Conservation (phyloP, 2,113 vertebrate species). For the Sebastes fasciatus region DNA sequence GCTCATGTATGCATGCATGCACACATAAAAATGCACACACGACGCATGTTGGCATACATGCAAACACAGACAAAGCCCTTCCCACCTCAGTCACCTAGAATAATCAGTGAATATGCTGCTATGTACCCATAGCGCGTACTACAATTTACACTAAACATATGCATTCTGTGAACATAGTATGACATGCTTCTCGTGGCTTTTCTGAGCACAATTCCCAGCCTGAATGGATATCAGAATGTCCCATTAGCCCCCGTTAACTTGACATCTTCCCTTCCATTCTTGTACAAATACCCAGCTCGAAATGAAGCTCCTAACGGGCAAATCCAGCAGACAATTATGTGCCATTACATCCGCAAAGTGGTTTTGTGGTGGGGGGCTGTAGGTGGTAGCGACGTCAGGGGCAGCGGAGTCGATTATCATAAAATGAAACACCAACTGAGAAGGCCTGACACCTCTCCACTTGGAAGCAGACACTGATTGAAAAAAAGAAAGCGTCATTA, state of each 20-base stretch:
- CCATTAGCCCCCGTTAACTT: conserved; percentile 69
- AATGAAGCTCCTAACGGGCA: conserved; percentile 54
- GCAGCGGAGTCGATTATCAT: conserved; percentile 57
- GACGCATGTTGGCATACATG: not conserved
- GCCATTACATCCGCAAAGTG: conserved; percentile 74
- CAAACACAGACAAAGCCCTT: conserved; percentile 2
- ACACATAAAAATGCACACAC: conserved; percentile 6
- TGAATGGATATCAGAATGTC: conserved; percentile 65
- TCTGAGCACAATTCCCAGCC: conserved; percentile 25
- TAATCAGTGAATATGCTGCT: conserved; percentile 7
- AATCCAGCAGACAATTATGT: conserved; percentile 71
- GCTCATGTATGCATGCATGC: conserved; percentile 4
- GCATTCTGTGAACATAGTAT: conserved; percentile 7
- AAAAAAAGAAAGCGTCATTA: conserved; percentile 6
- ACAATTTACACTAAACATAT: conserved; percentile 23
- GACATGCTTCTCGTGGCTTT: conserved; percentile 17
- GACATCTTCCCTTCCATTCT: conserved; percentile 67
- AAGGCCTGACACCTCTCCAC: conserved; percentile 49
- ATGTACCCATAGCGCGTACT: not conserved
- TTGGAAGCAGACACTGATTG: conserved; percentile 40
- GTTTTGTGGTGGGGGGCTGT: conserved; percentile 47
- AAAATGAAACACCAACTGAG: conserved; percentile 62
- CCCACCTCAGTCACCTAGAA: conserved; percentile 31
- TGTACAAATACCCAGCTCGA: conserved; percentile 57
- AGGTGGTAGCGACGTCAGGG: conserved; percentile 24